Percentiles rank a stretch among this genome's conserved stretches.
phyloP scores from a whole-genome alignment of 1,140 invertebrate genomes.

The Bombus sibiricus region DNA sequence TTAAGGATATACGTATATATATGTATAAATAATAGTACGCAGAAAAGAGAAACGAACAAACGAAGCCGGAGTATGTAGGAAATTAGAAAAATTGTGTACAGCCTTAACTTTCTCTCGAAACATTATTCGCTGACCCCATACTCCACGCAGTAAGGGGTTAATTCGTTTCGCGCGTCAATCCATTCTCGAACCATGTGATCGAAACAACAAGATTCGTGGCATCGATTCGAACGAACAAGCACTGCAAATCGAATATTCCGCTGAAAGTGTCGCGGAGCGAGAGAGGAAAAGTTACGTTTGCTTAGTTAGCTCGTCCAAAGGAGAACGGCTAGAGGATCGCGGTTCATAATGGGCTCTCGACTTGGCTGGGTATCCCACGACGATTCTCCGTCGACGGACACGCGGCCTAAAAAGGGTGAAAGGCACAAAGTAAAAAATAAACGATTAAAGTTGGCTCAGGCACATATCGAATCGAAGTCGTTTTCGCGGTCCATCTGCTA shows the following conservation, averaged over 20 bases:
- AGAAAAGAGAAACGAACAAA: background rate
- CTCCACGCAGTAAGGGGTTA: background rate
- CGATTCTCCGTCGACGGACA: conserved; percentile 55
- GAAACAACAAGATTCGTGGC: conserved; percentile 39
- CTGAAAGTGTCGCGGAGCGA: conserved; percentile 38
- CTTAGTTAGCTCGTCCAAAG: conserved; percentile 20
- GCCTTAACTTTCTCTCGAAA: conserved; percentile 27
- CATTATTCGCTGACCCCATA: background rate
- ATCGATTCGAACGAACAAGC: conserved; percentile 46
- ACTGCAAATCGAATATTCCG: conserved; percentile 42
- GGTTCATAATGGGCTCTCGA: conserved; percentile 39
- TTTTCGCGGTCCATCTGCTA: conserved; percentile 33
- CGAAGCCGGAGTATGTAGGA: background rate
- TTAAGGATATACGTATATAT: background rate
- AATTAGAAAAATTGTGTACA: conserved; percentile 17
- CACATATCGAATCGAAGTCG: conserved; percentile 71
- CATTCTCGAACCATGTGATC: conserved; percentile 69
- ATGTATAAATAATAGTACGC: background rate
- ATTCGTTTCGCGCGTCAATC: conserved; percentile 55
- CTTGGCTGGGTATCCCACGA: conserved; percentile 44
- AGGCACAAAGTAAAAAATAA: conserved; percentile 79
- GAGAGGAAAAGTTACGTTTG: conserved; percentile 4
- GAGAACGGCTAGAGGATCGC: conserved; percentile 28
- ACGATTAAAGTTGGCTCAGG: conserved; percentile 68
- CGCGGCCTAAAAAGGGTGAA: conserved; percentile 71